Percentiles rank a stretch among this genome's conserved stretches.
These are phyloP conservation scores for Micrasema longulum DNA, from an alignment of 1,140 invertebrate genomes.

Conservation along the genomic window DNA sequence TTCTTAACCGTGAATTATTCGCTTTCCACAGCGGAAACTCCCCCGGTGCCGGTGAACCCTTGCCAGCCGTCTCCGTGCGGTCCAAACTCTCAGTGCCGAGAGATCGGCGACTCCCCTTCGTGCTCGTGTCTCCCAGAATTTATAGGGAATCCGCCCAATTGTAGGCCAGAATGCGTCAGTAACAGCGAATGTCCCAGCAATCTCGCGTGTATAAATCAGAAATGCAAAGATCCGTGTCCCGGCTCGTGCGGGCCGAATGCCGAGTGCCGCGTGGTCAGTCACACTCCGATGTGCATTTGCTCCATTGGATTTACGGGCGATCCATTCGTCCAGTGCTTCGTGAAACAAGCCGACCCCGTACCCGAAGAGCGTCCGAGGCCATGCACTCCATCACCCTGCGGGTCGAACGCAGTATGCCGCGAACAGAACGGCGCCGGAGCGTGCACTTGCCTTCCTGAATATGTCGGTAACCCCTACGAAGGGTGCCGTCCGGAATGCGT, in stretches of 20 bases:
- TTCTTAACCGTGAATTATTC: conserved; percentile 60
- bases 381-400: conserved; percentile 75
- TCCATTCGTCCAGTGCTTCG: conserved; percentile 70
- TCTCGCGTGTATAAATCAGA: conserved; percentile 75
- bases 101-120: conserved; percentile 70
- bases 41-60: conserved; percentile 67
- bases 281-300: conserved; percentile 75
- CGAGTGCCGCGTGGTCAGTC: conserved; percentile 75
- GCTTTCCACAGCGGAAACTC: conserved; percentile 67
- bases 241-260: conserved; percentile 74
- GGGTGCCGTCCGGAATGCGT: conserved; percentile 76
- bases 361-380: conserved; percentile 63
- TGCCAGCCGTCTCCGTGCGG: conserved; percentile 80
- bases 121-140: conserved; percentile 75
- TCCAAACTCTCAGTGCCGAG: conserved; percentile 75
- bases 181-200: conserved; percentile 73
- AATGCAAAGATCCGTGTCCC: conserved; percentile 77
- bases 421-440: conserved; percentile 72
- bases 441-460: conserved; percentile 74
- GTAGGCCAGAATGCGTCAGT: conserved; percentile 75
- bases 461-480: conserved; percentile 77
- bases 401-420: conserved; percentile 74
- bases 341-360: conserved; percentile 57
- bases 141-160: conserved; percentile 74
- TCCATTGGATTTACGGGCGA: conserved; percentile 70